Evolutionary conservation across 2,797 vertebrate species (phyloP), one percentile per base, ranked within the genome.

Genomic region (Prunella strophiata): DNA sequence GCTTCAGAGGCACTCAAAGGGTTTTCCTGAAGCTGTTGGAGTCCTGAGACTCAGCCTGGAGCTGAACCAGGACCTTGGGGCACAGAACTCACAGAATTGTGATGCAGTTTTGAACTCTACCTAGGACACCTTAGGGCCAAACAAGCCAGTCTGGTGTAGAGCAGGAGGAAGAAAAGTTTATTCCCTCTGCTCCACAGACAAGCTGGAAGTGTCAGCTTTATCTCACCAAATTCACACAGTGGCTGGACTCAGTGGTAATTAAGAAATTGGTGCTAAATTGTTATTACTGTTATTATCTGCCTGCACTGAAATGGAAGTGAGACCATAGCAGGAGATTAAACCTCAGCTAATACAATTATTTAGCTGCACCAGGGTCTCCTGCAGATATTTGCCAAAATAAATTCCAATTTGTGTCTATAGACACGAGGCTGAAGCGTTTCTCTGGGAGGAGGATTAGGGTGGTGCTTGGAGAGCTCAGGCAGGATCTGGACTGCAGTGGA

Each of bases 351-450:
- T 66, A 61, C 72, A 85, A 68, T 95, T 89, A 36, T 85, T 92
- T 72, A 76, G 54, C 89, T 80, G 50, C 81, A 83, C 81, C 22
- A 54, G 50, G 65, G 43, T 80, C 30, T 89, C 43, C 82, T 65
- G 68, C 38, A 89, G 75, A 52, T 79, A 48, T 79, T 81, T 95
- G 87, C 72, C 65, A 68, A 92, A 94, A 92, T 81, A 94, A 95
- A 92, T 92, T 93, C 84, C 68, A 68, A 34, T 80, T 59, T 91
- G 57, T 71, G 72, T 54, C 40, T 65, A 38, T 68, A 62, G 50
- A 72, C 72, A 68, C 8, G 42, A 92, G 51, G 50, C 84, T 94
- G 71, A 85, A 91, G 20, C 16, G 4, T 84, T 95, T 61, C 81
- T 88, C 34, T 92, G 94, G 91, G 88, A 77, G 55, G 67, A 89